A percentile compares a stretch with the other conserved stretches of the same genome.
These are phyloP conservation scores for Aromia moschata DNA, from an alignment of 2,888 invertebrate species.

Conservation along the genomic window DNA sequence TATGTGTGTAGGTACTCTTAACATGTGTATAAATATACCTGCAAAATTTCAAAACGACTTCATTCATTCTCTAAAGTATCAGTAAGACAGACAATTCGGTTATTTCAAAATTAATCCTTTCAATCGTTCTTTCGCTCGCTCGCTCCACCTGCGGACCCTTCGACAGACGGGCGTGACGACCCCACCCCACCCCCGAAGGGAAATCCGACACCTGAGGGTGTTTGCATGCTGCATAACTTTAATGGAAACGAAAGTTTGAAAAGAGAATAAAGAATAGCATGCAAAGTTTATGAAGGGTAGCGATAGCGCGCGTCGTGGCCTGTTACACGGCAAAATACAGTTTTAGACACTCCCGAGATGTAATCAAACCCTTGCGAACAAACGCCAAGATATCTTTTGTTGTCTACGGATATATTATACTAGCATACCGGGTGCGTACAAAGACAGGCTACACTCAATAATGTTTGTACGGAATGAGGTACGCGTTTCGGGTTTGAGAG, in stretches of 20 bases:
- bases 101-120: neutral
- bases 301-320: conserved; percentile 19
- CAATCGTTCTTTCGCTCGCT: neutral
- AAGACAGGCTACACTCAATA: neutral
- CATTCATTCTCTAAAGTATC: no score
- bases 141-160: neutral
- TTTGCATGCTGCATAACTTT: conserved; percentile 48
- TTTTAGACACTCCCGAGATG: conserved; percentile 24
- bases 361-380: conserved; percentile 24
- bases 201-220: conserved; percentile 48
- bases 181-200: conserved; percentile 24
- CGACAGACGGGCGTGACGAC: neutral
- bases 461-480: no score
- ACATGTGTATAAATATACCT: no score
- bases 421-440: neutral
- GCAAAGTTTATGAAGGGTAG: conserved; percentile 45
- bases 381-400: conserved; percentile 25
- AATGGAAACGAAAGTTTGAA: conserved; percentile 49
- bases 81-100: neutral
- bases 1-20: no score
- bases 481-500: no score
- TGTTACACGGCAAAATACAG: conserved; percentile 21
- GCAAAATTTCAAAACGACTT: no score
- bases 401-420: conserved; percentile 15
- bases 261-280: conserved; percentile 47